Conservation (phyloP, 30 jellyfish, hydroid and myxozoan genomes). For the Chironex yamaguchii region DNA sequence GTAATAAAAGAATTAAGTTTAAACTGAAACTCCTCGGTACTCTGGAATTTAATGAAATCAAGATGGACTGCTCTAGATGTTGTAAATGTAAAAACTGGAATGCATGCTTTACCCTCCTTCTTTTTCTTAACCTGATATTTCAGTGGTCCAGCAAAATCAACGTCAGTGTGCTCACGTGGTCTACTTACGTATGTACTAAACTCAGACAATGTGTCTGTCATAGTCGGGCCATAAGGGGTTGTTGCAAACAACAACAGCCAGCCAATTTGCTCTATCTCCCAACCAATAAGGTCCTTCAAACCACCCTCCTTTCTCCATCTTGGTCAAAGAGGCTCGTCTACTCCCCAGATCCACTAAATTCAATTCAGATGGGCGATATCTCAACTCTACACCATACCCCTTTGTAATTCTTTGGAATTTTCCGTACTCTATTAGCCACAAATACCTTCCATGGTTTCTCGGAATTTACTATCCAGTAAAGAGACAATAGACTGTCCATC, state of each 20-base stretch:
- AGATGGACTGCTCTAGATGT: slow-evolving; percentile 47
- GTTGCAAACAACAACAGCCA: slow-evolving; percentile 5
- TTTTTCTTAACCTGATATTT: neutral
- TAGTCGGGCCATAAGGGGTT: neutral
- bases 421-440: slow-evolving; percentile 32
- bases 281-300: slow-evolving; percentile 44
- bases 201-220: slow-evolving; percentile 3
- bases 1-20: slow-evolving; percentile 18
- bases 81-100: slow-evolving; percentile 46
- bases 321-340: slow-evolving; percentile 41
- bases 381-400: slow-evolving; percentile 4
- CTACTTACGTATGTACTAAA: neutral
- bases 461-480: slow-evolving; percentile 53
- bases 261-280: slow-evolving; percentile 1
- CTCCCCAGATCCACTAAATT: slow-evolving; percentile 61
- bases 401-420: slow-evolving; percentile 22
- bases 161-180: neutral
- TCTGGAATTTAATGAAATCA: slow-evolving; percentile 12
- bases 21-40: slow-evolving; percentile 22
- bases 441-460: slow-evolving; percentile 55
- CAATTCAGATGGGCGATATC: slow-evolving; percentile 24
- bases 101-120: slow-evolving; percentile 30
- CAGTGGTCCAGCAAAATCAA: slow-evolving; percentile 9
- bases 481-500: slow-evolving; percentile 68
- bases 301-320: slow-evolving; percentile 46